Conservation (phyloP, 2,797 vertebrate species). For the Oophaga sylvatica region DNA sequence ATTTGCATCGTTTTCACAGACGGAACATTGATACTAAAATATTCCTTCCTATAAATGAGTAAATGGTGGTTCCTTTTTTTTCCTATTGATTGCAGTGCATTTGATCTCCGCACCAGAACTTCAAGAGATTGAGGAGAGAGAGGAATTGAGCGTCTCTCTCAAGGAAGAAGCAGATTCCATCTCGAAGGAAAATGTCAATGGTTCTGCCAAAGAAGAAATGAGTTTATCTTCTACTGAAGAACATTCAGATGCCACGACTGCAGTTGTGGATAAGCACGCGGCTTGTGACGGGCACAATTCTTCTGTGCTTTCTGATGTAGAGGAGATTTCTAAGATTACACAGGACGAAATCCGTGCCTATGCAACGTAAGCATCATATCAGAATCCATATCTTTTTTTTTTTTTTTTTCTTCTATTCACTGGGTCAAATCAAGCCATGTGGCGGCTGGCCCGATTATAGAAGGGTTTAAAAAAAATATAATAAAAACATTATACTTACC, state of each 20-base stretch:
- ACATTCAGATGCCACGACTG: constrained; percentile 64
- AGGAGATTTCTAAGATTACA: constrained; percentile 68
- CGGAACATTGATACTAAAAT: background rate
- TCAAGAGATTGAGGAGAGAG: constrained; percentile 88
- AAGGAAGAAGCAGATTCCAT: constrained; percentile 11
- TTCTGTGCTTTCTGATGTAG: constrained; percentile 68
- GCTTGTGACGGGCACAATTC: constrained; percentile 66
- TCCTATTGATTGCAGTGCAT: background rate
- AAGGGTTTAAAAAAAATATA: no score
- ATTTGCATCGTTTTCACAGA: no score
- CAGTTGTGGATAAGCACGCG: background rate
- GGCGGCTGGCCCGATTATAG: no score
- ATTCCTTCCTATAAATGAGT: background rate
- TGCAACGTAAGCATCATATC: constrained; percentile 85
- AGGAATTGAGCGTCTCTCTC: constrained; percentile 74
- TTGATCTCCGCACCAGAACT: constrained; percentile 73
- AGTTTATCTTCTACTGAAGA: constrained; percentile 52
- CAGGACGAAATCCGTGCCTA: constrained; percentile 82
- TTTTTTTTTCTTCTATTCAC: no score
- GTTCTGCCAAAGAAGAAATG: background rate
- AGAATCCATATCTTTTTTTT: background rate
- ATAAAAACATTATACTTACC: no score
- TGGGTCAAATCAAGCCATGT: no score
- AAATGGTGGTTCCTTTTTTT: background rate
- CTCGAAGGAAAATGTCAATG: constrained; percentile 5